Base-by-base conservation (phyloP, 2,113 vertebrate genomes). In the Gymnogyps californianus region DNA sequence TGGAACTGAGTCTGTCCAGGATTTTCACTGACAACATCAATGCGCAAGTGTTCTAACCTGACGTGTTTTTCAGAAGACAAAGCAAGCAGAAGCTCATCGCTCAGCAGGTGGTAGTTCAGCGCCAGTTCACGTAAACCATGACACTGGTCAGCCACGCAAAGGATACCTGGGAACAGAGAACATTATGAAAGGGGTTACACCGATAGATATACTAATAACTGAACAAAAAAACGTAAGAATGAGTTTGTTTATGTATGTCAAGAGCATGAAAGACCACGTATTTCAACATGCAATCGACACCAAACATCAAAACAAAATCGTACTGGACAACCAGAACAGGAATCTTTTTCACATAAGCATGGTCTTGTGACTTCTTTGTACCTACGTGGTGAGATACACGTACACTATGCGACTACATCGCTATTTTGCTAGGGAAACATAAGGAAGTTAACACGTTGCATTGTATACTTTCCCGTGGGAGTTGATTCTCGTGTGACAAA, bases 11-110 rank as follows among this genome's bases (percentile, higher is more conserved):
- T 98, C 98, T 99, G 99, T 87, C 99, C 99, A 0, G 99, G 99
- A 87, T 99, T 99, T 91, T 99, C 99, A 54, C 99, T 99, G 96
- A 99, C 99, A n/a, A 99, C 99, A 10, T 99, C 99, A 26, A 99
- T 99, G 91, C 99, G 99, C 89, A 99, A 98, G 95, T 99, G 99
- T 98, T 99, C 99, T 72, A 99, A 98, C 84, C 99, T 96, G 92
- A 99, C 99, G 1, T 99, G 99, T 74, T 99, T 99, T 95, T 99
- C 99, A 2, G 99, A 99, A 84, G 99, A 99, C 75, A 99, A 94
- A 28, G 99, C 99, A 28, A 99, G 98, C n/a, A 99, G 98, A 26
- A 99, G 98, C 61, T 99, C 99, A 3, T 99, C 99, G 0, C 99
- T 99, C 93, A 99, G 78, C 89, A 99, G 98, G 91, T 99, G 99